These are phyloP conservation scores for Ctenomys sociabilis DNA, from an alignment of 2,113 vertebrate genomes.

Conservation along the genomic window DNA sequence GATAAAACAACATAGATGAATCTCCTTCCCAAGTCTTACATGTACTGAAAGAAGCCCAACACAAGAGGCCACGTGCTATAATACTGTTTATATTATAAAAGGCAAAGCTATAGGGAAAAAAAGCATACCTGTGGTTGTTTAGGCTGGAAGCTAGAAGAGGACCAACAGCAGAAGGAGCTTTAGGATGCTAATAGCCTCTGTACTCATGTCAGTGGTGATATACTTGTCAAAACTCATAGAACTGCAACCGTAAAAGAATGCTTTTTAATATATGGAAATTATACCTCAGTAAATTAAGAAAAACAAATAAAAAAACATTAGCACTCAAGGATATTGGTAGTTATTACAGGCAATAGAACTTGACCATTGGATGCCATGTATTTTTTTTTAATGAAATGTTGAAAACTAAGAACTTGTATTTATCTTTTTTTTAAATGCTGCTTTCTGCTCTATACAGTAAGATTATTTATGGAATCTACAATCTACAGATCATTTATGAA, in stretches of 20 bases:
- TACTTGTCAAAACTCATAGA: not conserved
- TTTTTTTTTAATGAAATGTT: slow-evolving; percentile 8
- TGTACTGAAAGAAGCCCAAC: not conserved
- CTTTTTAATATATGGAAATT: not conserved
- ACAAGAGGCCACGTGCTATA: slow-evolving; percentile 18
- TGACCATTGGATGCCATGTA: not conserved
- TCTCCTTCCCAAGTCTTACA: not conserved
- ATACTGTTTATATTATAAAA: slow-evolving; percentile 54
- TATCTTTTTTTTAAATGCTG: not conserved
- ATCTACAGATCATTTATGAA: not conserved
- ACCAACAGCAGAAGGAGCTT: not conserved
- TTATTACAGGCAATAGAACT: not conserved
- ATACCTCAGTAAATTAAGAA: not conserved
- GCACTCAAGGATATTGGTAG: not conserved
- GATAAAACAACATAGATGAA: not conserved
- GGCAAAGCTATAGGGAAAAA: not conserved
- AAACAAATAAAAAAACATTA: slow-evolving; percentile 12
- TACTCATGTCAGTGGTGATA: not conserved
- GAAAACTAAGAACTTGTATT: slow-evolving; percentile 14
- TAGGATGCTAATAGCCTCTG: not conserved
- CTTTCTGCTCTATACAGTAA: not conserved
- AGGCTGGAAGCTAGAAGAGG: not conserved
- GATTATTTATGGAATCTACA: not conserved
- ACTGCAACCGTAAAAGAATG: not conserved
- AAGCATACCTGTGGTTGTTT: not conserved